Conservation (phyloP, 2,888 invertebrate species). For the Ichneumoninae sp. region DNA sequence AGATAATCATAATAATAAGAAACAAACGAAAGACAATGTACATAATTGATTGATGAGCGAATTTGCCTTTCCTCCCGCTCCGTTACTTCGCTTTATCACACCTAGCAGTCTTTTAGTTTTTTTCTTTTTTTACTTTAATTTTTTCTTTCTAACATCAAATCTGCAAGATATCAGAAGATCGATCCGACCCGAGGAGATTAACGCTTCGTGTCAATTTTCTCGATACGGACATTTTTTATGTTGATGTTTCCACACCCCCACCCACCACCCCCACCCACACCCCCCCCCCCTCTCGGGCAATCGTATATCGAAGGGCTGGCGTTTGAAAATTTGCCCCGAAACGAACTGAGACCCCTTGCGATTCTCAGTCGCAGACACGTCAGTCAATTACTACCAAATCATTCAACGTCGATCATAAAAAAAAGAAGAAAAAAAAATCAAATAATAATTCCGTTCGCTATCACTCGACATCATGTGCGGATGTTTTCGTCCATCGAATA, state of each 20-base stretch:
- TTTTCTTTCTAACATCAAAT: neutral
- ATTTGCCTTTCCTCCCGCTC: conserved; percentile 9
- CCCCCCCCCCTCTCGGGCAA: neutral
- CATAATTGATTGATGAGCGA: neutral
- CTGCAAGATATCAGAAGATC: conserved; percentile 1
- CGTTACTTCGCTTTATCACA: conserved; percentile 9
- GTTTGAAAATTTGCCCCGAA: neutral
- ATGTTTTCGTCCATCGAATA: neutral
- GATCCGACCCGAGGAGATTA: conserved; percentile 13
- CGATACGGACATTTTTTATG: neutral
- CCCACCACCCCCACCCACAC: too few species aligned
- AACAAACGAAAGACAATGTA: neutral
- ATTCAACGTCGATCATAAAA: neutral
- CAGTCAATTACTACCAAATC: neutral
- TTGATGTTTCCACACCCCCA: neutral
- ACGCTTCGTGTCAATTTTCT: conserved; percentile 3
- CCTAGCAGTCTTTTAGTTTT: conserved; percentile 2
- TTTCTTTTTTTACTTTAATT: neutral
- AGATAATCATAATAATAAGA: neutral
- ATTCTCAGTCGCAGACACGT: neutral
- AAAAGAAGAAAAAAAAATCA: neutral
- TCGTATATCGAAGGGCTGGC: neutral
- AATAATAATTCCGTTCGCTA: neutral
- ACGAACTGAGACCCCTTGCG: neutral
- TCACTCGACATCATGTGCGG: neutral